phyloP scores from a whole-genome alignment of 2,797 vertebrate genomes.

The Rhadinocentrus ornatus region DNA sequence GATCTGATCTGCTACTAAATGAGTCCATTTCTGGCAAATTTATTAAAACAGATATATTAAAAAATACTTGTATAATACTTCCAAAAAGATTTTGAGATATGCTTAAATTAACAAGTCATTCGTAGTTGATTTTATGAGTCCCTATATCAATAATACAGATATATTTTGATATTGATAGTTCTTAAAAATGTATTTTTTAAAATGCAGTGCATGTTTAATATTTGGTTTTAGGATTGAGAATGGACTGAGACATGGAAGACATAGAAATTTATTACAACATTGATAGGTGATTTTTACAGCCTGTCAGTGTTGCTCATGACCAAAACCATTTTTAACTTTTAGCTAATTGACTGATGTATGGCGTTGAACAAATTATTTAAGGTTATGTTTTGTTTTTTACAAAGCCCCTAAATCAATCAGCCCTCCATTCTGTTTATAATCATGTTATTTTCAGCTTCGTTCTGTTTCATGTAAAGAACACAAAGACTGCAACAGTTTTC shows the following conservation, averaged over 20 bases:
- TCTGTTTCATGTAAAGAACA: conserved; percentile 9
- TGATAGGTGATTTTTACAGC: conserved; percentile 1
- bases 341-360: not conserved
- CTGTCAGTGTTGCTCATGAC: not conserved
- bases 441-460: not conserved
- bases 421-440: conserved; percentile 10
- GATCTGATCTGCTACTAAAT: too few relatives aligned
- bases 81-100: too few relatives aligned
- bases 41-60: too few relatives aligned
- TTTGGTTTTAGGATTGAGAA: too few relatives aligned
- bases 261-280: not conserved
- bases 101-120: too few relatives aligned
- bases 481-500: conserved; percentile 1
- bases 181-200: too few relatives aligned
- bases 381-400: not conserved
- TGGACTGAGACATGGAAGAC: not conserved
- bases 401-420: conserved; percentile 15
- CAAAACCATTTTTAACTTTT: conserved; percentile 3
- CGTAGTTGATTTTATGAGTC: too few relatives aligned
- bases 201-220: too few relatives aligned
- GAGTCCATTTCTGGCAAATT: too few relatives aligned
- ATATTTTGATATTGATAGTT: too few relatives aligned
- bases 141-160: too few relatives aligned
- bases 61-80: too few relatives aligned
- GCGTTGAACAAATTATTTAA: conserved; percentile 5